phyloP scores from a whole-genome alignment of 2,113 vertebrate genomes.

The Zapus hudsonius region DNA sequence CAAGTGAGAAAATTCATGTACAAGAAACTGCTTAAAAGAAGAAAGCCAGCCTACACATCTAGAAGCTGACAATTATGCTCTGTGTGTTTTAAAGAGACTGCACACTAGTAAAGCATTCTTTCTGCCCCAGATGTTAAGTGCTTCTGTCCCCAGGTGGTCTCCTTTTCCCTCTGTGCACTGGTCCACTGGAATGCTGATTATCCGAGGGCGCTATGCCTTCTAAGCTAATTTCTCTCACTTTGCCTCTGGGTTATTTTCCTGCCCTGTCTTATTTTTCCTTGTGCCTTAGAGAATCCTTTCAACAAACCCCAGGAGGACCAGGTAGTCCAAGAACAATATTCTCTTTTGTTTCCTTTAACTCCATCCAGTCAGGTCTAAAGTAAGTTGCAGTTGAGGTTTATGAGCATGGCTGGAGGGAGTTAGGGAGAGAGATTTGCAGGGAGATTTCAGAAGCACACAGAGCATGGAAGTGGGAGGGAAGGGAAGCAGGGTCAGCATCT shows the following conservation, averaged over 20 bases:
- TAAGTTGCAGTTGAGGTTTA: conserved; percentile 66
- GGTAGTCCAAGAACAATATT: conserved; percentile 49
- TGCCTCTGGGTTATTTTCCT: conserved; percentile 46
- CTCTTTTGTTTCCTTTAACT: conserved; percentile 47
- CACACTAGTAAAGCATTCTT: not conserved
- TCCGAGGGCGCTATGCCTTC: not conserved
- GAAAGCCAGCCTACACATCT: too few relatives aligned
- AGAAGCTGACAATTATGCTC: not conserved
- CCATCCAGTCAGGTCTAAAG: conserved; percentile 49
- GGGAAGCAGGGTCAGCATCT: rapidly evolving
- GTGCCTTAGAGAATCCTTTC: conserved; percentile 37
- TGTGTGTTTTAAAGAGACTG: not conserved
- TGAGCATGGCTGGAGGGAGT: not conserved
- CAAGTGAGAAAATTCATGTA: not conserved
- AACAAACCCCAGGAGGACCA: not conserved
- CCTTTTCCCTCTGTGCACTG: not conserved
- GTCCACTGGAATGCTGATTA: not conserved
- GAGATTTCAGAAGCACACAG: not conserved
- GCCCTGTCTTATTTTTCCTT: conserved; percentile 46
- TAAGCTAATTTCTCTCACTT: conserved; percentile 20
- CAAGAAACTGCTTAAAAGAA: not conserved
- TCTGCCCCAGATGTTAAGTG: not conserved
- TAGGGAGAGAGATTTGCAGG: not conserved
- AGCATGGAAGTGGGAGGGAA: not conserved
- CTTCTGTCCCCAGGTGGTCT: not conserved